Evolutionary conservation across 2,113 vertebrate species (phyloP).

Genomic region (Gnathonemus echidnorhynchus): DNA sequence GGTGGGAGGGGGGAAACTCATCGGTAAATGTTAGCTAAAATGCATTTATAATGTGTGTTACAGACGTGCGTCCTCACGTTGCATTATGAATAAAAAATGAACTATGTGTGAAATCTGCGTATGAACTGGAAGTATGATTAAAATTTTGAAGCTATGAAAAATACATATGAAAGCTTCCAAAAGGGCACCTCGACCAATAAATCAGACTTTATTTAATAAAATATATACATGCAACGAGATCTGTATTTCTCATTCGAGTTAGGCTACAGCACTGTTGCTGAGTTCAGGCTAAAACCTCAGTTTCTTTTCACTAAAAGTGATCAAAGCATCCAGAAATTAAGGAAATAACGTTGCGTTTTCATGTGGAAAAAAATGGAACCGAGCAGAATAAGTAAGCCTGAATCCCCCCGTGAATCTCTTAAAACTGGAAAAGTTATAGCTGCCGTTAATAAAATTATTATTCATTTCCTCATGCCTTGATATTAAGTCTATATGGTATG

Average conservation of each 20-base stretch:
- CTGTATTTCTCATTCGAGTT: background rate
- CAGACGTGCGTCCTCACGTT: background rate
- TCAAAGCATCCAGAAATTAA: background rate
- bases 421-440: background rate
- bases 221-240: background rate
- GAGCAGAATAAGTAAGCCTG: background rate
- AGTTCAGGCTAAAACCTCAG: background rate
- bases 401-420: background rate
- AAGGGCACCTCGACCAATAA: background rate
- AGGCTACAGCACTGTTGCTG: background rate
- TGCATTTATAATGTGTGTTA: constrained; percentile 8
- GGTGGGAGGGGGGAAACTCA: background rate
- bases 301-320: background rate
- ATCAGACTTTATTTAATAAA: background rate
- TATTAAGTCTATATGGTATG: background rate
- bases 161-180: background rate
- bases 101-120: background rate
- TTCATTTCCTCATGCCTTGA: background rate
- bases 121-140: background rate
- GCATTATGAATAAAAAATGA: background rate
- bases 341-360: background rate
- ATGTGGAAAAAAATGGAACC: background rate
- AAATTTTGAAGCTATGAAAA: background rate
- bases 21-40: constrained; percentile 5
- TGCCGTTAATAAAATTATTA: background rate